Evolutionary conservation across 2,113 vertebrate species (phyloP), one percentile per base, ranked within the genome.

Genomic region (Strigops habroptila): DNA sequence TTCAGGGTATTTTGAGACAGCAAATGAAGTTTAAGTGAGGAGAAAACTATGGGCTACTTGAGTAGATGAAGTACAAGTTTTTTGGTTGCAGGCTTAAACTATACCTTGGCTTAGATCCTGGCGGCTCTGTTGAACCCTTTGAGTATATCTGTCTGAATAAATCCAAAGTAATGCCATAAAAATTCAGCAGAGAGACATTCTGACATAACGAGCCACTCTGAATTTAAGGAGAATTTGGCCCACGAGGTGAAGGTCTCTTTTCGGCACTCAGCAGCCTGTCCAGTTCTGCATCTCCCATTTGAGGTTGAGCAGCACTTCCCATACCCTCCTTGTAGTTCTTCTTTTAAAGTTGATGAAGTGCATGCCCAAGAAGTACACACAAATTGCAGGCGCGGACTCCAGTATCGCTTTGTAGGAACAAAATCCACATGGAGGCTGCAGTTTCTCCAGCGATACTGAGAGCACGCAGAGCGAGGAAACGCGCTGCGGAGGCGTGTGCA

Each of bases 341-440:
- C n/a, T 46, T 64, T 37, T 31, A 39, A 93, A 68, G 51, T 51
- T 88, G 51, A 18, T 1, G 0, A 65, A 48, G 24, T 3, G 10
- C 8, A 0, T 55, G 30, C 21, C n/a, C 44, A 43, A 69, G 48
- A 90, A 51, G 25, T 5, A 18, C 46, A 74, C 37, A 75, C 41
- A 76, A 71, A 51, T 48, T 46, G 16, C 37, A 70, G 48, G 18
- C 9, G 7, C 39, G 64, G 51, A 21, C 52, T 86, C 27, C 10
- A 12, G 35, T 8, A 43, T 65, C 51, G 10, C 33, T 91, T 73
- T 1, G 1, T 18, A 69, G 43, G 52, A 51, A 30, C 15, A 78
- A 44, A 74, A 51, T 31, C 43, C 77, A 14, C 16, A 3, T 0
- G 0, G 6, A 55, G 37, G 33, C 1, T 21, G 55, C 30, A 23